phyloP scores from a whole-genome alignment of 2,797 vertebrate genomes.

The Takifugu ocellatus region DNA sequence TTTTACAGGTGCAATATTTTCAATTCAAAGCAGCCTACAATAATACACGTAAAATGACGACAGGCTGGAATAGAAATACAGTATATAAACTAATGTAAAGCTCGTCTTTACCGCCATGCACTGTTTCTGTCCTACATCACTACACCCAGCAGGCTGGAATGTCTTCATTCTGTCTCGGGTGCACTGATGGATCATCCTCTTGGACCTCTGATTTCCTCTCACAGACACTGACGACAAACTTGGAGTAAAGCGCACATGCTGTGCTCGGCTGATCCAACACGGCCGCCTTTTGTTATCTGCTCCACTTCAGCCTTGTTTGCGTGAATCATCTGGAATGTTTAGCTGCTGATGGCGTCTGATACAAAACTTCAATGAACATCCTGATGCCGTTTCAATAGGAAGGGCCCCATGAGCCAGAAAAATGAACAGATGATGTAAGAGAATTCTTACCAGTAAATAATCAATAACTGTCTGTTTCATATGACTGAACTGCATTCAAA shows the following conservation, averaged over 20 bases:
- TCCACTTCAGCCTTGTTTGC: constrained; percentile 61
- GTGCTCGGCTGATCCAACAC: constrained; percentile 48
- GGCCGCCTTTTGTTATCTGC: constrained; percentile 65
- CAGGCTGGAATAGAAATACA: constrained; percentile 11
- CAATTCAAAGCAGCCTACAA: constrained; percentile 32
- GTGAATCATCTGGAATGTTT: constrained; percentile 60
- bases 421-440: constrained; percentile 55
- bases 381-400: constrained; percentile 7
- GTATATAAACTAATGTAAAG: no score
- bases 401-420: constrained; percentile 38
- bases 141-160: constrained; percentile 24
- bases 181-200: constrained; percentile 67
- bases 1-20: constrained; percentile 51
- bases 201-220: constrained; percentile 49
- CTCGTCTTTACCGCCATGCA: no score
- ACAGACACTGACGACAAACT: constrained; percentile 22
- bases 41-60: constrained; percentile 21
- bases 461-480: constrained; percentile 55
- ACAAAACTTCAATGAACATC: constrained; percentile 48
- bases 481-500: constrained; percentile 46
- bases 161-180: constrained; percentile 57
- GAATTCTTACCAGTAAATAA: constrained; percentile 47
- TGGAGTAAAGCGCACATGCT: constrained; percentile 35
- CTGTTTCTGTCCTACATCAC: no score
- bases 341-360: constrained; percentile 47